These are phyloP conservation scores for Linepithema humile DNA, from an alignment of 1,140 invertebrate species.

Conservation along the genomic window DNA sequence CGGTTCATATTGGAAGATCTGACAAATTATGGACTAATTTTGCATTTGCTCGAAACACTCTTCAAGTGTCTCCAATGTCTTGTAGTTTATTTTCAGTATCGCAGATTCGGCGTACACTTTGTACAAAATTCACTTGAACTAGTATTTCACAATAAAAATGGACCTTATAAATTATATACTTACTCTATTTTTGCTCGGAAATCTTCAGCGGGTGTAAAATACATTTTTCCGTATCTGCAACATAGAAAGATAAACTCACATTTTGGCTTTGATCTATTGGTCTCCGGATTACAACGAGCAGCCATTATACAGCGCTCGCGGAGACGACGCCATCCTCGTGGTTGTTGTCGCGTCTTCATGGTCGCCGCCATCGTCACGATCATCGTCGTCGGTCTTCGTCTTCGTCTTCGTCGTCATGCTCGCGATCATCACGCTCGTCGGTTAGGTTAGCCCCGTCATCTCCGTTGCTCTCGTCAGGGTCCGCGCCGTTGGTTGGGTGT, in stretches of 20 bases:
- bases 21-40: not conserved
- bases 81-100: not conserved
- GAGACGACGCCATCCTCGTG: not conserved
- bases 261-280: not conserved
- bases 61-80: not conserved
- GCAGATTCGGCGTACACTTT: not conserved
- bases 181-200: not conserved
- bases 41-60: not conserved
- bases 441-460: slow-evolving; percentile 61
- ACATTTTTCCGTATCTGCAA: slow-evolving; percentile 31
- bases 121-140: not conserved
- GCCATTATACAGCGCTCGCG: slow-evolving; percentile 15
- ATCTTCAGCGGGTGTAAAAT: not conserved
- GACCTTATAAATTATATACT: not conserved
- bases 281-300: not conserved
- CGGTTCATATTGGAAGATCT: not conserved
- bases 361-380: slow-evolving; percentile 10
- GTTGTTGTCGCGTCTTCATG: slow-evolving; percentile 25
- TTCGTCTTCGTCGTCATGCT: slow-evolving; percentile 8
- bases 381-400: slow-evolving; percentile 13
- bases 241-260: slow-evolving; percentile 36
- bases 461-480: slow-evolving; percentile 48
- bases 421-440: slow-evolving; percentile 31
- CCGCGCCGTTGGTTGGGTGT: slow-evolving; percentile 65
- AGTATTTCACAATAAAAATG: not conserved